A percentile compares a stretch with the other conserved stretches of the same genome.
Conservation (phyloP, 1,140 invertebrate species). For the Drosophila miranda region DNA sequence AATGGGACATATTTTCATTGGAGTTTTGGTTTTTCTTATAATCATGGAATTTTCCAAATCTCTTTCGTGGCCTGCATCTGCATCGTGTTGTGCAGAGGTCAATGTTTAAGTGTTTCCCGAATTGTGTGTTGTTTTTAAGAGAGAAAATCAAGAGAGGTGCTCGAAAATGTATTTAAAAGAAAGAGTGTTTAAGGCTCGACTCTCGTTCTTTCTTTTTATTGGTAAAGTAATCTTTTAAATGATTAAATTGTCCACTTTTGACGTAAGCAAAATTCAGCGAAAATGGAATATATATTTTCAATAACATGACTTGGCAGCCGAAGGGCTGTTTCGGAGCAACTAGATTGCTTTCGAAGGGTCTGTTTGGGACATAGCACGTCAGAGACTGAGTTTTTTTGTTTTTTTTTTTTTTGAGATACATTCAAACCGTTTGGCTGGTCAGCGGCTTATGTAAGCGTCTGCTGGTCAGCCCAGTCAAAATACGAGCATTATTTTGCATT, state of each 20-base stretch:
- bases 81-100: slow-evolving; percentile 22
- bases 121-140: neutral
- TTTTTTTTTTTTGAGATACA: neutral
- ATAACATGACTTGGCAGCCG: slow-evolving; percentile 13
- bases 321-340: neutral
- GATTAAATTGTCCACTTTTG: slow-evolving; percentile 9
- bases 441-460: neutral
- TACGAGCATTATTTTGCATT: slow-evolving; percentile 5
- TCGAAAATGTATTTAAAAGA: neutral
- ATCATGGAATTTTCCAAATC: slow-evolving; percentile 45
- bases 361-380: neutral
- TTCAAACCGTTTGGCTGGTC: neutral
- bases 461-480: neutral
- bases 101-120: slow-evolving; percentile 9
- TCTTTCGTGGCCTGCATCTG: slow-evolving; percentile 14
- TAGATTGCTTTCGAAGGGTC: too few species aligned
- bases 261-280: neutral
- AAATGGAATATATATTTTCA: slow-evolving; percentile 9
- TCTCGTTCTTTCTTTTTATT: neutral
- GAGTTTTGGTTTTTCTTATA: neutral
- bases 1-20: slow-evolving; percentile 44
- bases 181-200: slow-evolving; percentile 10
- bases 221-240: slow-evolving; percentile 18
- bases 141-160: neutral
- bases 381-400: neutral